Conservation (phyloP, 2,113 vertebrate genomes). For the Micronycteris hirsuta region DNA sequence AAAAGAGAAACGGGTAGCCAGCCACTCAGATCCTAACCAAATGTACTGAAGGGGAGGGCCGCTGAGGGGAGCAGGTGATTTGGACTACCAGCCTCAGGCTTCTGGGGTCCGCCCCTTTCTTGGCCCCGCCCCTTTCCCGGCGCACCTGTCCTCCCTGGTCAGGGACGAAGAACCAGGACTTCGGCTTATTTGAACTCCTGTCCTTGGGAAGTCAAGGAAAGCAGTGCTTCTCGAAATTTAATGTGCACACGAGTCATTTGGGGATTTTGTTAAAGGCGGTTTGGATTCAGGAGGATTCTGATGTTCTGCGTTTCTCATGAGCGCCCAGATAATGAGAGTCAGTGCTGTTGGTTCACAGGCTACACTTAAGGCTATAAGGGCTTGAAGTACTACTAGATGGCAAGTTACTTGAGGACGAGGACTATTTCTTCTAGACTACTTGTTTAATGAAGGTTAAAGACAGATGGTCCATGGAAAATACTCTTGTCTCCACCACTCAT, state of each 20-base stretch:
- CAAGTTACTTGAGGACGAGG: background rate
- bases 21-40: background rate
- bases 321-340: background rate
- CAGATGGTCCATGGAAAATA: background rate
- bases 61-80: background rate
- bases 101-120: background rate
- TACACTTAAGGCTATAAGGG: background rate
- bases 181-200: background rate
- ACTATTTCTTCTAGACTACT: background rate
- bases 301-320: background rate
- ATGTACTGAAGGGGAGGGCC: background rate
- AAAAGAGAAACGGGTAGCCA: background rate
- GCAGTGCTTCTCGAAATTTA: background rate
- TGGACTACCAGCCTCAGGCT: background rate
- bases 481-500: no score
- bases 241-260: background rate
- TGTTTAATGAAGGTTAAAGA: background rate
- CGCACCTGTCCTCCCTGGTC: background rate
- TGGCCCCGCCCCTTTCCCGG: background rate
- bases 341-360: background rate
- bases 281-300: background rate
- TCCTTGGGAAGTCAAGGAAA: background rate
- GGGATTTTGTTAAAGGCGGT: background rate
- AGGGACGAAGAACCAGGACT: accelerated
- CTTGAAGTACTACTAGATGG: background rate